Evolutionary conservation across 2,888 invertebrate genomes (phyloP), one percentile per base, ranked within the genome.

Genomic region (Salticus scenicus): DNA sequence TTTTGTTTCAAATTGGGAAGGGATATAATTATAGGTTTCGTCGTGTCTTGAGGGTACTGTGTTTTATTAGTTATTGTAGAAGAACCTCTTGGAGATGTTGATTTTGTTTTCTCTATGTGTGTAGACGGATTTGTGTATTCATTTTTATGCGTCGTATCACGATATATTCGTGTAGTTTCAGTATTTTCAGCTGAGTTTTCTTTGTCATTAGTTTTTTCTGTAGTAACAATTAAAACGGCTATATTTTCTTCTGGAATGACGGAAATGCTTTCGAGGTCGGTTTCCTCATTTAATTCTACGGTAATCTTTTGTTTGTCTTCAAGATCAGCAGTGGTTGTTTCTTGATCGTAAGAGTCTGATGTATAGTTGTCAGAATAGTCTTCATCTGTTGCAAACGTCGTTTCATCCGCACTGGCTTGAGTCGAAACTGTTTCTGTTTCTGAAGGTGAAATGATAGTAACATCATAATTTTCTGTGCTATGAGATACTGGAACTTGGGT

Each of bases 181-280:
- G 57, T 24, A 57, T 4, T 12, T 57, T 57, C 57, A 5, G 24
- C 5, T 47, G 37, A 10, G 20, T 20, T 24, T 0, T 47, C 33
- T 12, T 67, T 47, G 8, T 71, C 47, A 0, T 66, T 47, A 64
- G 63, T 76, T 27, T 80, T 80, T 66, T 79, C 79, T 30, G 85
- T 86, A 0, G 79, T 86, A 0, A 86, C 42, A 1, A 86, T 70
- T 27, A 86, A 57, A 14, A 86, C 75, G 1, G 85, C 85, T 20
- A 86, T 77, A 12, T 80, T 86, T 71, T 86, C 85, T 41, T 86
- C 80, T n/a, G 85, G 85, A 24, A 86, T 80, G 4, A 86, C 77
- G 0, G 85, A 80, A 27, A 86, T 78, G n/a, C 85, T 86, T 31
- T 86, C 79, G 20, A 86, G 14, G 37, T 71, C 42, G 0, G 85